Conservation (phyloP, 2,888 invertebrate species). For the Acrocera orbiculus region DNA sequence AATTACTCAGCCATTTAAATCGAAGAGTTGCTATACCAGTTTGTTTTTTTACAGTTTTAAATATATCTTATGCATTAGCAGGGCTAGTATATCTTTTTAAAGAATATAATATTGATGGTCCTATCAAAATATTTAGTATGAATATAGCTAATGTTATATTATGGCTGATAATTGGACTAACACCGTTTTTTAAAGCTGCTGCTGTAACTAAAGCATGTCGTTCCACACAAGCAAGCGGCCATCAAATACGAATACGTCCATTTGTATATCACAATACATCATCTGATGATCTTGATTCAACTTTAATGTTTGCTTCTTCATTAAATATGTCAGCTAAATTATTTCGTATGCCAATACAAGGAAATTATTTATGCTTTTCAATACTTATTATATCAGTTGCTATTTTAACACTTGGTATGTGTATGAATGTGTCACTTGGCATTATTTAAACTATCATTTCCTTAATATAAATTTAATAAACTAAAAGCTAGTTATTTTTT, state of each 20-base stretch:
- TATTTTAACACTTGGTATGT: constrained; percentile 54
- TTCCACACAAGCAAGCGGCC: constrained; percentile 54
- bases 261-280: constrained; percentile 66
- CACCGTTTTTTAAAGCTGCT: constrained; percentile 44
- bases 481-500: no score
- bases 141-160: constrained; percentile 41
- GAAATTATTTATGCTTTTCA: constrained; percentile 45
- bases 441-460: no score
- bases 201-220: constrained; percentile 54
- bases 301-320: constrained; percentile 58
- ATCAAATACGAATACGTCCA: constrained; percentile 59
- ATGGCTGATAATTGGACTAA: constrained; percentile 22
- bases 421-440: constrained; percentile 25
- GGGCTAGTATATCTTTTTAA: constrained; percentile 49
- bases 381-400: constrained; percentile 40
- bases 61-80: constrained; percentile 53
- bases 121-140: constrained; percentile 44
- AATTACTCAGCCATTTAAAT: constrained; percentile 58
- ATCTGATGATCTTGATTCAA: constrained; percentile 54
- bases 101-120: constrained; percentile 38
- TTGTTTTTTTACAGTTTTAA: constrained; percentile 57
- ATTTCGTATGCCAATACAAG: constrained; percentile 53
- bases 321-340: constrained; percentile 56
- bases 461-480: no score
- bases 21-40: constrained; percentile 57